Evolutionary conservation across 2,888 invertebrate species (phyloP).

Genomic region (Idaea dimidiata): DNA sequence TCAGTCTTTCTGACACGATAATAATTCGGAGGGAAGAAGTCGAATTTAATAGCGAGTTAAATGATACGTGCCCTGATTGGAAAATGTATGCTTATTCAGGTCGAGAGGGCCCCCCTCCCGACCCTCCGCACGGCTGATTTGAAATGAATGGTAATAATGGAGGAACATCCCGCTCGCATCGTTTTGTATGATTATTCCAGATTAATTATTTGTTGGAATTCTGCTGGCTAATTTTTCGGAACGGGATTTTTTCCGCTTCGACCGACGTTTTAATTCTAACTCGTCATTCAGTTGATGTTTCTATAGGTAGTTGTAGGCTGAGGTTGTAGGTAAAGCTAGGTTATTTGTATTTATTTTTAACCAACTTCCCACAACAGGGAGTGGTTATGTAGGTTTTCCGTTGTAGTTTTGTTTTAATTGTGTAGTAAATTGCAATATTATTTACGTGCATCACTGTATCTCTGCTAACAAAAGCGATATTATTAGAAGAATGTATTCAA

Average conservation of each 20-base stretch:
- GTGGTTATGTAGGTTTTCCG: too few species aligned
- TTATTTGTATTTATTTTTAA: neutral
- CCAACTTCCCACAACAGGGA: too few species aligned
- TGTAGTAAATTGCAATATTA: too few species aligned
- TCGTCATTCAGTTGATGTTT: slow-evolving; percentile 52
- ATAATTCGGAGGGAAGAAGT: slow-evolving; percentile 78
- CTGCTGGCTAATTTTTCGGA: slow-evolving; percentile 78
- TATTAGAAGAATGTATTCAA: too few species aligned
- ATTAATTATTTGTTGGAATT: slow-evolving; percentile 81
- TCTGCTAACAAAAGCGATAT: too few species aligned
- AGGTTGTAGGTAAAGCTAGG: neutral
- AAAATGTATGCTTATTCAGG: slow-evolving; percentile 81
- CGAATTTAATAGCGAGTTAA: slow-evolving; percentile 81
- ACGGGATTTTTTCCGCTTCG: slow-evolving; percentile 77
- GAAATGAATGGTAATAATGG: slow-evolving; percentile 81
- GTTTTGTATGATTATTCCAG: slow-evolving; percentile 81
- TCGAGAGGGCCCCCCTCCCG: slow-evolving; percentile 61
- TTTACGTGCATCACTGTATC: too few species aligned
- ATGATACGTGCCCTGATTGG: slow-evolving; percentile 81
- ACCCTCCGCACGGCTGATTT: slow-evolving; percentile 76
- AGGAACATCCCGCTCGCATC: slow-evolving; percentile 75
- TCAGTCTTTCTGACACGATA: slow-evolving; percentile 68
- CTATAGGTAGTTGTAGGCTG: slow-evolving; percentile 12
- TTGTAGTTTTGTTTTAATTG: too few species aligned
- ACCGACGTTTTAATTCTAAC: slow-evolving; percentile 77